Percentiles rank a stretch among this genome's conserved stretches.
Conservation (phyloP, 2,888 invertebrate species). For the Orgyia antiqua region DNA sequence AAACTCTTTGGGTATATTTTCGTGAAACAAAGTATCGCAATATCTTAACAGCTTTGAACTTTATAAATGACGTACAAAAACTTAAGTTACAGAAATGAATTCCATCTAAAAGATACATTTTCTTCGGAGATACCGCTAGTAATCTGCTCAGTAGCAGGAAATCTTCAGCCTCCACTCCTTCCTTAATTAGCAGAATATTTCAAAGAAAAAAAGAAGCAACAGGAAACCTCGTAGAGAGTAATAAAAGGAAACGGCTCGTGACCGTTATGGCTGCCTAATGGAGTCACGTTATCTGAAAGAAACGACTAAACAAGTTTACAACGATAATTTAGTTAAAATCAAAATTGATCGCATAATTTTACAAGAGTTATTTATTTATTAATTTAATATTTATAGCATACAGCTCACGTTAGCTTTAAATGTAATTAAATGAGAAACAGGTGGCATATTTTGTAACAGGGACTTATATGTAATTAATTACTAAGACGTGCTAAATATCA, state of each 20-base stretch:
- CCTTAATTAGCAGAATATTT: conserved; percentile 74
- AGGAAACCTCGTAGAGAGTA: conserved; percentile 57
- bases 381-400: too few species aligned
- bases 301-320: conserved; percentile 41
- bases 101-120: conserved; percentile 49
- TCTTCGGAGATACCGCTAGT: conserved; percentile 57
- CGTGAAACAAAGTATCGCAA: too few species aligned
- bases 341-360: conserved; percentile 26
- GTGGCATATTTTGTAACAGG: too few species aligned
- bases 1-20: too few species aligned
- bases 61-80: conserved; percentile 42
- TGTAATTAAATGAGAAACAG: too few species aligned
- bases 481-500: too few species aligned
- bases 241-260: conserved; percentile 59
- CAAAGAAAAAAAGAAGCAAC: conserved; percentile 60
- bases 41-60: conserved; percentile 23
- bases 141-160: conserved; percentile 70
- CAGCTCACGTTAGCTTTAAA: too few species aligned
- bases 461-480: too few species aligned
- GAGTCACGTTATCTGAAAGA: conserved; percentile 47
- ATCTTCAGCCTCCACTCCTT: conserved; percentile 68
- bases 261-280: conserved; percentile 55
- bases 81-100: conserved; percentile 53
- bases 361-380: too few species aligned
- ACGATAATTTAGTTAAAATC: conserved; percentile 32